Base-by-base conservation (phyloP, 2,888 invertebrate genomes). In the Iselma pallidipennis region DNA sequence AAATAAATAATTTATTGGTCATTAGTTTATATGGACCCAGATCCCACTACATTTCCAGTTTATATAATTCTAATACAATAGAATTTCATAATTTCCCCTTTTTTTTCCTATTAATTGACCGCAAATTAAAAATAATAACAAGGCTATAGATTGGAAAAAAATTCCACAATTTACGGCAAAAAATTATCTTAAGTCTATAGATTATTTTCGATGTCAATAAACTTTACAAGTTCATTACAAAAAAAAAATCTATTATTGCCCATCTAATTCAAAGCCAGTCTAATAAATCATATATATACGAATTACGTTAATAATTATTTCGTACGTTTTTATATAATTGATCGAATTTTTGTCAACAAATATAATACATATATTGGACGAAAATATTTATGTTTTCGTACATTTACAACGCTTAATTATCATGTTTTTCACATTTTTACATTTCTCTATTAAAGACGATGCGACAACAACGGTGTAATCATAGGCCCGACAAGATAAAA, bases 1-100 rank as follows among this genome's bases (percentile, higher is more conserved):
- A 37, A 37, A 37, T 33, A 33, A 33, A 33, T 37, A 37, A 61
- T 61, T 56, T 61, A 56, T 52, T 37, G 16, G 14, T 37, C 37
- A 1, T 31, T 10, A 31, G 31, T 14, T 0, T 37, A 37, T 37
- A 37, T 37, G 16, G 5, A 37, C 1, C 14, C 4, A 37, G 2
- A 37, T 37, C 37, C 37, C 37, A 37, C 37, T 37, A 37, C 16
- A 37, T 37, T 37, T 6, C n/a, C 14, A 14, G 37, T 5, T 37
- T 37, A 16, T 37, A 37, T 37, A 37, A 37, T 4, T 14, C 4
- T 14, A 14, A n/a, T n/a, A n/a, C n/a, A n/a, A n/a, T n/a, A n/a
- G n/a, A n/a, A 49, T 48, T 50, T 49, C 12, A 14, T 29, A 50
- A 50, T 50, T 10, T 50, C 50, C 50, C 14, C 25, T 26, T 37